Evolutionary conservation across 2,797 vertebrate species (phyloP).

Genomic region (Chanos chanos): DNA sequence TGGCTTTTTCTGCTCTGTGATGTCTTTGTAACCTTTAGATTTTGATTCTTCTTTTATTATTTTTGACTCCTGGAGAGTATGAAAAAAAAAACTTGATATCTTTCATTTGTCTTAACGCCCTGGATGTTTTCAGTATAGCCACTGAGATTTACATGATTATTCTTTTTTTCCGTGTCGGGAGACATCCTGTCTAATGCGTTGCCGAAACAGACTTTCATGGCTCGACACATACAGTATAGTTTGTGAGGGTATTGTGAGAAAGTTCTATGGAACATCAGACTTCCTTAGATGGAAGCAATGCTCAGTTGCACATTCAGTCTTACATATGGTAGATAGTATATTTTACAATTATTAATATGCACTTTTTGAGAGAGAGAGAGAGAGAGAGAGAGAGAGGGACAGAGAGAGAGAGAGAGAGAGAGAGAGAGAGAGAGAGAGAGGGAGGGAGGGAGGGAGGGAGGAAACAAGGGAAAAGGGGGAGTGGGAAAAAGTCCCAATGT

Average conservation of each 20-base stretch:
- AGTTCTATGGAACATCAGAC: conserved; percentile 34
- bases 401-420: neutral
- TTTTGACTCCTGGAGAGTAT: no score
- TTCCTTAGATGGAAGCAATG: conserved; percentile 43
- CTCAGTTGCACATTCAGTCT: conserved; percentile 50
- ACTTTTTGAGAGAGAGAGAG: conserved; percentile 38
- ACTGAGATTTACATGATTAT: no score
- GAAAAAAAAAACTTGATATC: no score
- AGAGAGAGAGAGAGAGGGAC: conserved; percentile 1
- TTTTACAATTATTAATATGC: conserved; percentile 41
- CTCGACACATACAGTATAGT: no score
- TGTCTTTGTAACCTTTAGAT: conserved; percentile 7
- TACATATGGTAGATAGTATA: conserved; percentile 42
- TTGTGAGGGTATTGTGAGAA: no score
- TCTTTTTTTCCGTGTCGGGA: no score
- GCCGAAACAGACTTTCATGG: no score
- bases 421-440: conserved; percentile 32
- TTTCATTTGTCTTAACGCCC: neutral
- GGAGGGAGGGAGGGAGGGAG: conserved; percentile 47
- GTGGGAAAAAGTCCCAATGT: neutral
- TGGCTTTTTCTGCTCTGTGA: conserved; percentile 1
- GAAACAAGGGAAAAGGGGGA: conserved; percentile 24
- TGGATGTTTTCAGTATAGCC: conserved; percentile 10
- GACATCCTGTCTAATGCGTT: no score
- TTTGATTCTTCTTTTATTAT: conserved; percentile 5